A percentile compares a stretch with the other conserved stretches of the same genome.
Evolutionary conservation across 2,888 invertebrate species (phyloP).

Genomic region (Noctuana brunneofusca): DNA sequence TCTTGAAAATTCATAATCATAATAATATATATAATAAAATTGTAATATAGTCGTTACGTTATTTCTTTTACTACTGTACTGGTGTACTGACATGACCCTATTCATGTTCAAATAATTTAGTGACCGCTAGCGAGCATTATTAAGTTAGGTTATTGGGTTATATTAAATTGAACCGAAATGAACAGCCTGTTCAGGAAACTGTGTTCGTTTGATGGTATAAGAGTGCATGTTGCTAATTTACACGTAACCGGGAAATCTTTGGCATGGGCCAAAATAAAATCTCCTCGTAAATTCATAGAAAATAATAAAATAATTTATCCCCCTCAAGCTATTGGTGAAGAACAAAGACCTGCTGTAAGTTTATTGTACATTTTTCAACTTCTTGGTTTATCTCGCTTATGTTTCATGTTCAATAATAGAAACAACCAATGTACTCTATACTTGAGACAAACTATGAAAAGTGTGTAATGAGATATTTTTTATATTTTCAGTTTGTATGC

Average conservation of each 20-base stretch:
- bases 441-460: no score
- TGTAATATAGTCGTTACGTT: no score
- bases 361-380: slow-evolving; percentile 3
- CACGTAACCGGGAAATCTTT: slow-evolving; percentile 56
- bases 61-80: no score
- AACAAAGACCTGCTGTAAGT: slow-evolving; percentile 92
- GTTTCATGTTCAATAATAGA: no score
- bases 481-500: slow-evolving; percentile 91
- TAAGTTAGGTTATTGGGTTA: no score
- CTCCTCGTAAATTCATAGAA: slow-evolving; percentile 83
- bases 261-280: slow-evolving; percentile 64
- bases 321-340: slow-evolving; percentile 88
- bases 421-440: no score
- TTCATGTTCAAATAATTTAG: no score
- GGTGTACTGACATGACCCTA: no score
- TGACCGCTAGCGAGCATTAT: no score
- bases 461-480: no score
- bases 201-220: slow-evolving; percentile 19
- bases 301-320: slow-evolving; percentile 91
- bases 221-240: slow-evolving; percentile 41
- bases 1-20: no score
- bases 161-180: slow-evolving; percentile 33
- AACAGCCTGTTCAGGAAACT: slow-evolving; percentile 37
- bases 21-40: no score
- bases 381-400: background rate